phyloP scores from a whole-genome alignment of 2,797 vertebrate genomes.

The Myotis vivesi region DNA sequence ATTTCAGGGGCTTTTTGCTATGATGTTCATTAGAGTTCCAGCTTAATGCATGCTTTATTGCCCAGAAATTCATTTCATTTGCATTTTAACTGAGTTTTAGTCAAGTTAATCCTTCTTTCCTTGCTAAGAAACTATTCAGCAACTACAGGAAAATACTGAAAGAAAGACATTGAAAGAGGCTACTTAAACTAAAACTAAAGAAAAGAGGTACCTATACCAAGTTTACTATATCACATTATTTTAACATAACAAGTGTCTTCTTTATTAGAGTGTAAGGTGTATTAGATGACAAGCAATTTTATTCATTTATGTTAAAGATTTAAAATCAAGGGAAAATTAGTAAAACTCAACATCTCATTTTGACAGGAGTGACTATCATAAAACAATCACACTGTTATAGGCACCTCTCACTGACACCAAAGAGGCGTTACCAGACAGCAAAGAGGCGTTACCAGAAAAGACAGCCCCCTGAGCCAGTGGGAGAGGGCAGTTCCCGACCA shows the following conservation, averaged over 20 bases:
- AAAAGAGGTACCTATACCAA: neutral
- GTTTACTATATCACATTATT: neutral
- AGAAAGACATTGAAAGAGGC: conserved; percentile 51
- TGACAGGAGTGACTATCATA: neutral
- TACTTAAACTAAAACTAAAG: conserved; percentile 16
- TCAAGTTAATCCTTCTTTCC: conserved; percentile 59
- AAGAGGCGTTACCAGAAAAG: no score
- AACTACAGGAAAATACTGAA: conserved; percentile 54
- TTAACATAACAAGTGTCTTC: neutral
- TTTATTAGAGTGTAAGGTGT: neutral
- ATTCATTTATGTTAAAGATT: conserved; percentile 56
- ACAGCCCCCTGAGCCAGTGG: no score
- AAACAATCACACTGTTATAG: neutral
- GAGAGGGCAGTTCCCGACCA: no score
- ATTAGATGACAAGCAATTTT: neutral
- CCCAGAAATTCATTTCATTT: conserved; percentile 81
- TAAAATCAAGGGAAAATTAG: neutral
- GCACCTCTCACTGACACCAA: no score
- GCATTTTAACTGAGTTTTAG: conserved; percentile 81
- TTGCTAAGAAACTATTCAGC: conserved; percentile 60
- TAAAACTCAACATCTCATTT: conserved; percentile 44
- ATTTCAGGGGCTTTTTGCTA: conserved; percentile 75
- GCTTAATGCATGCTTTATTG: conserved; percentile 76
- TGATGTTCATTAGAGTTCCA: conserved; percentile 75
- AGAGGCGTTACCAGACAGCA: no score